phyloP scores from a whole-genome alignment of 2,113 vertebrate genomes.

The Corapipo altera region DNA sequence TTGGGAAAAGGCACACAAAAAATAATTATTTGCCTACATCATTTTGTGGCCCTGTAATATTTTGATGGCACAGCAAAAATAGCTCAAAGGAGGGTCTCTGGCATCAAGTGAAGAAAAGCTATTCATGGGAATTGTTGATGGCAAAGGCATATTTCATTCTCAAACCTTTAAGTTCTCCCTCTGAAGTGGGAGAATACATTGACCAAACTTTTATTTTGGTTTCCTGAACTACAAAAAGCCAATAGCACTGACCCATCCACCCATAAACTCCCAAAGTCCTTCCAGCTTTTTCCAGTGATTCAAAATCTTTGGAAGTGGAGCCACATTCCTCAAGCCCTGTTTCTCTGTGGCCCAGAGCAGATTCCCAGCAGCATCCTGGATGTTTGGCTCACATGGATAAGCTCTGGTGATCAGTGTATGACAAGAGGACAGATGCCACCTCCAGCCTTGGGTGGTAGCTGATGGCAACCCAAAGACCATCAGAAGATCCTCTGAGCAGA shows the following conservation, averaged over 20 bases:
- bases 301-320: neutral
- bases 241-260: neutral
- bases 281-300: neutral
- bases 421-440: neutral
- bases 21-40: conserved; percentile 22
- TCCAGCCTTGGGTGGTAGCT: fast-evolving
- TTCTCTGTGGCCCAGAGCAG: neutral
- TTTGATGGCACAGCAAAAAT: conserved; percentile 28
- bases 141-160: neutral
- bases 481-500: neutral
- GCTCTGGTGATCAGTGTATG: neutral
- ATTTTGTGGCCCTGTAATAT: neutral
- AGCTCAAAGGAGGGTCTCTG: neutral
- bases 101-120: neutral
- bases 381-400: neutral
- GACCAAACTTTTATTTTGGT: conserved; percentile 10
- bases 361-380: neutral
- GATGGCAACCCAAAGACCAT: neutral
- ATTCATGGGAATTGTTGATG: conserved; percentile 5
- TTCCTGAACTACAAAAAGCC: neutral
- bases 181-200: conserved; percentile 3
- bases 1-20: neutral
- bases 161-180: neutral
- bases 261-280: neutral
- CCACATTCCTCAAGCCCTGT: neutral